Base-by-base conservation (phyloP, 2,888 invertebrate genomes). In the Rotaria socialis region DNA sequence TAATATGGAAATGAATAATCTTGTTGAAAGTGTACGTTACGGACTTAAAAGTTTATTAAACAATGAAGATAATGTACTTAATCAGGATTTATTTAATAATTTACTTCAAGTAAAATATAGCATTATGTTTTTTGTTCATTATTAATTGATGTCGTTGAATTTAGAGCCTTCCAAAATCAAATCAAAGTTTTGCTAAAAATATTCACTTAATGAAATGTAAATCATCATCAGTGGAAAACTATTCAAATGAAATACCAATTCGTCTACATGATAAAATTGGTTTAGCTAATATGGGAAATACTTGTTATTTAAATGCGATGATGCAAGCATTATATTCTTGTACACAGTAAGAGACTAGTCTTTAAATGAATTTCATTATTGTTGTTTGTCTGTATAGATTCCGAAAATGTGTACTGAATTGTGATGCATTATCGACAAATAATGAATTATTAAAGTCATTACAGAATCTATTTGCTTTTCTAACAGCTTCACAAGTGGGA, bases 251-350 rank as follows among this genome's bases (percentile, higher is more conserved):
- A 47, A 80, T 80, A 22, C 5, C 43, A n/a, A 47, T 80, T 47
- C 80, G 80, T n/a, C 14, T 47, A 47, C 80, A 80, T 47, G 47
- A 80, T 47, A 80, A 80, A 80, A 47, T 80, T 80, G 80, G 80
- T 11, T 47, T 80, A 14, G 35, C 47, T 80, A 80, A 80, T 47
- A 80, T 43, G 22, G 80, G 80, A 8, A 80, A 80, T 80, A 80
- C 80, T n/a, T 80, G 80, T 80, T 80, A 80, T 80, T 19, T 80
- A n/a, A 80, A 47, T 80, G 47, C 80, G 6, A 47, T 80, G 14
- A 47, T 80, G 43, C 80, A 80, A 80, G 80, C 80, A 6, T 47
- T 80, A 47, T 80, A 80, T 47, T 47, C 80, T 47, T 80, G 80
- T 80, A 80, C 80, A 47, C n/a, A 80, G 75, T 75, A 75, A 41